phyloP scores from a whole-genome alignment of 2,888 invertebrate genomes.

The Rosalia funebris region DNA sequence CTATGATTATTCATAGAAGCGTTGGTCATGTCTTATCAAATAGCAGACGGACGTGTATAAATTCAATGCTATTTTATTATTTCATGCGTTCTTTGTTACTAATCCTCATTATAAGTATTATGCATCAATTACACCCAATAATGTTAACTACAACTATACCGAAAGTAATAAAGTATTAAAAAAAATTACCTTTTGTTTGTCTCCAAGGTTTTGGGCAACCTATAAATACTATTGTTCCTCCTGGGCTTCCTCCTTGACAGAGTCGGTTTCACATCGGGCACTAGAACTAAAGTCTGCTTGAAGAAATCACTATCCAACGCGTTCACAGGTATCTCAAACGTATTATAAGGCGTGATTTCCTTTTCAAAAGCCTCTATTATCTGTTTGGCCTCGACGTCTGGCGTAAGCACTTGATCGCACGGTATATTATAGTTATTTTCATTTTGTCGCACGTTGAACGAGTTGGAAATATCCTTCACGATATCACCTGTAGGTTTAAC shows the following conservation, averaged over 20 bases:
- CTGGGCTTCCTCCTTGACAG: not conserved
- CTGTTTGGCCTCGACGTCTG: conserved; percentile 48
- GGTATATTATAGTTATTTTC: not conserved
- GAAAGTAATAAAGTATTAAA: no score
- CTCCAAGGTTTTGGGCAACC: conserved; percentile 5
- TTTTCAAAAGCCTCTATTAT: conserved; percentile 47
- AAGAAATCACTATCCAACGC: conserved; percentile 49
- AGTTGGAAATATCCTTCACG: not conserved
- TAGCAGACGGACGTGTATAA: no score
- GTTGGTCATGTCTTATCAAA: no score
- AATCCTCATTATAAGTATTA: no score
- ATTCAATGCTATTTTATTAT: no score
- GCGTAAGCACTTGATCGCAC: conserved; percentile 32
- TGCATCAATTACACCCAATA: no score
- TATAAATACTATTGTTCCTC: conserved; percentile 18
- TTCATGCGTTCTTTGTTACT: no score
- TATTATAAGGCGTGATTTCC: conserved; percentile 47
- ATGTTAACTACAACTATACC: no score
- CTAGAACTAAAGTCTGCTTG: conserved; percentile 39
- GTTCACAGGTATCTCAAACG: conserved; percentile 45
- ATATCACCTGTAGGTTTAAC: not conserved
- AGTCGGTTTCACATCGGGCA: conserved; percentile 28
- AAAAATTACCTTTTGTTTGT: conserved; percentile 14
- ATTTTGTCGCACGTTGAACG: conserved; percentile 2
- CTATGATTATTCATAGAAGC: no score